phyloP scores from a whole-genome alignment of 2,888 invertebrate genomes.

The Stenodera caucasica region DNA sequence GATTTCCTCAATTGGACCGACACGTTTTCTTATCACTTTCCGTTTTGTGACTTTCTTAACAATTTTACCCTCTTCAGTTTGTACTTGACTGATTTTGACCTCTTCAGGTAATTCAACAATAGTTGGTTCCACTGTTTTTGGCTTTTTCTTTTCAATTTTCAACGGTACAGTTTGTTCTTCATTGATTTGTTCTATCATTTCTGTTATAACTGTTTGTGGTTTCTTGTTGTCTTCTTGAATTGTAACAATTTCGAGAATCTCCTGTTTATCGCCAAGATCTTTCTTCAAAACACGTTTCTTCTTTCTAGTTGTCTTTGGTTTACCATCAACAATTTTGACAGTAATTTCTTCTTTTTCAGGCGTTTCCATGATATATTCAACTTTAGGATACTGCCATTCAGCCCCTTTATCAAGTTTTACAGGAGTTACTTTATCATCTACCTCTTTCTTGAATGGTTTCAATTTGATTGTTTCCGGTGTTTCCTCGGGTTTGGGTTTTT shows the following conservation, averaged over 20 bases:
- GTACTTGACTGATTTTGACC: slow-evolving; percentile 30
- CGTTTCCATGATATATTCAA: slow-evolving; percentile 35
- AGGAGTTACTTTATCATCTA: slow-evolving; percentile 44
- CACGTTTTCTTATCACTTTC: slow-evolving; percentile 41
- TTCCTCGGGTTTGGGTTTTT: slow-evolving; percentile 43
- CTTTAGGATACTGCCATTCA: slow-evolving; percentile 26
- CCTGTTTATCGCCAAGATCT: slow-evolving; percentile 41
- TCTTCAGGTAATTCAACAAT: slow-evolving; percentile 50
- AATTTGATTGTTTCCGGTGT: slow-evolving; percentile 36
- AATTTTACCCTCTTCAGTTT: slow-evolving; percentile 33
- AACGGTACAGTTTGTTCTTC: slow-evolving; percentile 17
- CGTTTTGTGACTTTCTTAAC: slow-evolving; percentile 40
- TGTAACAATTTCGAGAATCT: slow-evolving; percentile 29
- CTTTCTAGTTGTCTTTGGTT: slow-evolving; percentile 41
- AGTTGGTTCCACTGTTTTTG: slow-evolving; percentile 20
- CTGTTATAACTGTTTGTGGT: slow-evolving; percentile 27
- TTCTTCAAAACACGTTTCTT: slow-evolving; percentile 54
- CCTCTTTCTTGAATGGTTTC: slow-evolving; percentile 42
- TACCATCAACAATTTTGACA: slow-evolving; percentile 31
- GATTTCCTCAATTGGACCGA: slow-evolving; percentile 35
- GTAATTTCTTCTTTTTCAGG: slow-evolving; percentile 41
- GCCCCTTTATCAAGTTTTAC: slow-evolving; percentile 24
- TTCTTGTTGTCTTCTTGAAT: slow-evolving; percentile 34
- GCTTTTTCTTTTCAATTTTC: slow-evolving; percentile 17
- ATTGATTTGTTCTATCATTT: slow-evolving; percentile 15